phyloP scores from a whole-genome alignment of 2,888 invertebrate genomes.

The Nasonovia ribisnigri region DNA sequence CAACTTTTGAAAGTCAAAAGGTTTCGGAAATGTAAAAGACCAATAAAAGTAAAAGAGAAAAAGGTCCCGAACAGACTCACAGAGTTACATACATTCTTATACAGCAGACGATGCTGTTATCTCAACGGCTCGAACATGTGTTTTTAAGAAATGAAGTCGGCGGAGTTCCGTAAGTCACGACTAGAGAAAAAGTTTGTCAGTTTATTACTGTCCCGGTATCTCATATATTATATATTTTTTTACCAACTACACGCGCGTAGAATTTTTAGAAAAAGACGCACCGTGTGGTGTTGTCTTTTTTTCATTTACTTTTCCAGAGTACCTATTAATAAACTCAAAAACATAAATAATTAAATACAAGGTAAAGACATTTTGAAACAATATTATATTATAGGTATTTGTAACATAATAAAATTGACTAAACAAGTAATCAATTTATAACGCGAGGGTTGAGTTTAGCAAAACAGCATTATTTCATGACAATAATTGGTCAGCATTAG shows the following conservation, averaged over 20 bases:
- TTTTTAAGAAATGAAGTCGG: constrained; percentile 1
- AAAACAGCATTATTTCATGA: not conserved
- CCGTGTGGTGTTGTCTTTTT: not conserved
- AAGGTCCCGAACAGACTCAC: not conserved
- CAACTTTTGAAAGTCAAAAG: constrained; percentile 36
- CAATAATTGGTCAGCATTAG: not conserved
- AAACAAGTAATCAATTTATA: not conserved
- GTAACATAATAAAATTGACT: not conserved
- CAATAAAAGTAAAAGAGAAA: constrained; percentile 18
- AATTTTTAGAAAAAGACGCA: not conserved
- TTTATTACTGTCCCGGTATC: constrained; percentile 20
- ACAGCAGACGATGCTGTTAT: constrained; percentile 38
- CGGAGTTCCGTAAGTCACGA: constrained; percentile 21
- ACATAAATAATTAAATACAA: not conserved
- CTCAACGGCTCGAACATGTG: constrained; percentile 30
- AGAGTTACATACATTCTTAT: constrained; percentile 33
- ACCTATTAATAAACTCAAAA: not conserved
- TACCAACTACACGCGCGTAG: not conserved
- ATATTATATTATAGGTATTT: not conserved
- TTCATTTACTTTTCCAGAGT: not conserved
- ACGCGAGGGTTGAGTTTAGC: not conserved
- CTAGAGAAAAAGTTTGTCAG: constrained; percentile 37
- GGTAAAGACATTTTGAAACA: not conserved
- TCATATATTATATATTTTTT: not conserved
- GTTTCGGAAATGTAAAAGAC: constrained; percentile 28